These are phyloP conservation scores for Strigamia crassipes DNA, from an alignment of 2,888 invertebrate genomes.

Conservation along the genomic window DNA sequence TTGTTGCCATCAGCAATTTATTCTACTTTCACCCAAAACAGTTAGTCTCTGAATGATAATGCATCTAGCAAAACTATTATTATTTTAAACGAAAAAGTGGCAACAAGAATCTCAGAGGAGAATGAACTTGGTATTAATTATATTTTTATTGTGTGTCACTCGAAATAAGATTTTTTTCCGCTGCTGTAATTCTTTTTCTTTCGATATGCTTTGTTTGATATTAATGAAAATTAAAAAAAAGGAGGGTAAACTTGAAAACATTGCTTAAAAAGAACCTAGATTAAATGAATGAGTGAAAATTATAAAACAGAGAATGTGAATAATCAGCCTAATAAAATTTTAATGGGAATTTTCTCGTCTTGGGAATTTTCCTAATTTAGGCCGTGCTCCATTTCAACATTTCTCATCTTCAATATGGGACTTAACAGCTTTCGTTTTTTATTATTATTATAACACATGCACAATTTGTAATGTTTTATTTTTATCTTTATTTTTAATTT, in stretches of 20 bases:
- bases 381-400: conserved; percentile 12
- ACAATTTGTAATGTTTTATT: neutral
- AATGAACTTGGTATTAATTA: conserved; percentile 13
- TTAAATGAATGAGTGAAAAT: neutral
- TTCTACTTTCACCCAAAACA: neutral
- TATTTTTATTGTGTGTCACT: conserved; percentile 7
- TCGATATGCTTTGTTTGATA: neutral
- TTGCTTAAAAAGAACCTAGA: neutral
- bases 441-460: neutral
- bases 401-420: conserved; percentile 9
- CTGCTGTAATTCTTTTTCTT: neutral
- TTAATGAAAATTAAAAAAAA: neutral
- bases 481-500: neutral
- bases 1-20: conserved; percentile 26
- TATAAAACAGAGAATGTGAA: neutral
- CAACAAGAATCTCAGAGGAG: neutral
- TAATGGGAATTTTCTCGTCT: conserved; percentile 34
- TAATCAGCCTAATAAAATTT: conserved; percentile 27
- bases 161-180: neutral
- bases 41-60: neutral
- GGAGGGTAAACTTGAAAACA: conserved; percentile 1
- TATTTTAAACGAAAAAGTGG: neutral
- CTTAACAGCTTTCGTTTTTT: neutral
- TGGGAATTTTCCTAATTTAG: conserved; percentile 24
- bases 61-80: neutral